Evolutionary conservation across 1,140 invertebrate genomes (phyloP).

Genomic region (Thaumetopoea pityocampa): DNA sequence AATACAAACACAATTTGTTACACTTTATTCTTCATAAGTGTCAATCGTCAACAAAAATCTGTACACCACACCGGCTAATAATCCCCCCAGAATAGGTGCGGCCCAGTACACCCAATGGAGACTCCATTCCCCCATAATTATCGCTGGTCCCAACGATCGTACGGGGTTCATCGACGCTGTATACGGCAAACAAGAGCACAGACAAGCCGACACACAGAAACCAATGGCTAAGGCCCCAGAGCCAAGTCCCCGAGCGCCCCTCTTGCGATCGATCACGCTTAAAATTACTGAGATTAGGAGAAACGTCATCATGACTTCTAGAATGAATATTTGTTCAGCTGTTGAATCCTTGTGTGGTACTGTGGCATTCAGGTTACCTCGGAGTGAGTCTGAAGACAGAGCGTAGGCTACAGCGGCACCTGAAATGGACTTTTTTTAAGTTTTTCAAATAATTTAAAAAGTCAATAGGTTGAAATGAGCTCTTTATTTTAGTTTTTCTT

Average conservation of each 20-base stretch:
- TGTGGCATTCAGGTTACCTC: conserved; percentile 22
- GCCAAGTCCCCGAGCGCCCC: conserved; percentile 22
- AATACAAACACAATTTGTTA: no score
- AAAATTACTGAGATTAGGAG: conserved; percentile 27
- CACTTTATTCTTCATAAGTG: no score
- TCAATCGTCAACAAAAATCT: conserved; percentile 19
- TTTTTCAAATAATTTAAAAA: no score
- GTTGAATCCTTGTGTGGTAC: conserved; percentile 11
- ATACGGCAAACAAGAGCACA: conserved; percentile 25
- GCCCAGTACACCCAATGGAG: conserved; percentile 32
- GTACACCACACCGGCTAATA: conserved; percentile 28
- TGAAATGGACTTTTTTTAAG: no score
- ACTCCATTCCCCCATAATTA: conserved; percentile 28
- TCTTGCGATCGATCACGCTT: conserved; percentile 18
- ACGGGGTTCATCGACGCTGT: conserved; percentile 31
- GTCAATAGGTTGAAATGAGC: no score
- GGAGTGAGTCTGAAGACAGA: conserved; percentile 9
- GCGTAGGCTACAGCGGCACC: conserved; percentile 77
- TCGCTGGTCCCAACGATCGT: conserved; percentile 23
- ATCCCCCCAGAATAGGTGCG: conserved; percentile 26
- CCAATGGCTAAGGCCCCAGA: conserved; percentile 31
- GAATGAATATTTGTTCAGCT: conserved; percentile 18
- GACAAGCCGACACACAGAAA: conserved; percentile 27
- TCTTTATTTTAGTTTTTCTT: no score
- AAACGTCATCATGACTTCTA: conserved; percentile 35